phyloP scores from a whole-genome alignment of 2,888 invertebrate species.

The Acanthosepion esculentum region DNA sequence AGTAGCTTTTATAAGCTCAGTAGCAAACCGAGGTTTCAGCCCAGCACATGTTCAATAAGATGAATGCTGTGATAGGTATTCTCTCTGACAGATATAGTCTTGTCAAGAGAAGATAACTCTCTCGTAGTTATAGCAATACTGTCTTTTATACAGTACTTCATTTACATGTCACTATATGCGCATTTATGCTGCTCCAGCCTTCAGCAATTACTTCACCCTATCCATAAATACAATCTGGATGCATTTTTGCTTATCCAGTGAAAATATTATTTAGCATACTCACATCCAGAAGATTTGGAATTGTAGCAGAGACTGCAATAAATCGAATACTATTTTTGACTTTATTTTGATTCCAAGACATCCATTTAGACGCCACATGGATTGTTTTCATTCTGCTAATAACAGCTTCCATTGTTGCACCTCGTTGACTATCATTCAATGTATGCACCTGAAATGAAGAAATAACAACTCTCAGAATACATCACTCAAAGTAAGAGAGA shows the following conservation, averaged over 20 bases:
- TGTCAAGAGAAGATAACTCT: too few species aligned
- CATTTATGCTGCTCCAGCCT: too few species aligned
- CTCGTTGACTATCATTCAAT: conserved; percentile 82
- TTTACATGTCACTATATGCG: too few species aligned
- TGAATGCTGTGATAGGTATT: too few species aligned
- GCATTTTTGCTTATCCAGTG: neutral
- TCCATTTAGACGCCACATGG: conserved; percentile 74
- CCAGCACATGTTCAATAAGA: too few species aligned
- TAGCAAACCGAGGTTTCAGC: too few species aligned
- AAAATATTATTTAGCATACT: conserved; percentile 50
- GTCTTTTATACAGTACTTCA: too few species aligned
- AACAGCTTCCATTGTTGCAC: conserved; percentile 86
- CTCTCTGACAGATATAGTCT: too few species aligned
- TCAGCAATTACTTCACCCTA: neutral
- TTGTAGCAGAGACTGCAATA: conserved; percentile 86
- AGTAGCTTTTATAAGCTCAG: too few species aligned
- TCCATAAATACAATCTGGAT: neutral
- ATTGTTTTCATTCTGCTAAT: conserved; percentile 88
- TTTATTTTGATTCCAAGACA: conserved; percentile 49
- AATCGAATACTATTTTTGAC: conserved; percentile 77
- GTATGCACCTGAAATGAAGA: conserved; percentile 78
- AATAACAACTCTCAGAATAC: neutral
- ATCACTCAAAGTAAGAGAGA: neutral
- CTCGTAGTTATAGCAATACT: too few species aligned
- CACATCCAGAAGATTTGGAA: conserved; percentile 84